Evolutionary conservation across 2,113 vertebrate species (phyloP), one percentile per base, ranked within the genome.

Genomic region (Typhlomys cinereus): DNA sequence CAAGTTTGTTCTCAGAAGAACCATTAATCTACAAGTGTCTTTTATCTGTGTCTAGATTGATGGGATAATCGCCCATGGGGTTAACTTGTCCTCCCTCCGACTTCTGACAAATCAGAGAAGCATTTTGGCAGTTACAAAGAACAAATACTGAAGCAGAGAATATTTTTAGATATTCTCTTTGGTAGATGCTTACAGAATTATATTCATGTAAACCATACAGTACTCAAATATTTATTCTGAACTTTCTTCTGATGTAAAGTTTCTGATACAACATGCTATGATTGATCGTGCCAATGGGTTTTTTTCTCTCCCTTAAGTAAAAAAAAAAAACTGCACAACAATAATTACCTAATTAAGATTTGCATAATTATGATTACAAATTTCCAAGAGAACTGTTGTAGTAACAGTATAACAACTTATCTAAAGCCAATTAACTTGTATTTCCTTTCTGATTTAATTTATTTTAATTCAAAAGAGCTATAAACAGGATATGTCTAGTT

Each of bases 331-430:
- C 85, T 70, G 79, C 66, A 92, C 74, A 97, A 90, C 92, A 95
- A 94, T 98, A 97, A 98, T 97, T 98, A 97, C 66, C 93, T 97
- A 98, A 98, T 98, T 98, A 97, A 96, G 85, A 96, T 98, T 97
- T 98, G 89, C 97, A 98, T 98, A 98, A 97, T 97, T 97, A 95
- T 94, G 92, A 98, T 98, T 97, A 97, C 95, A 95, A 97, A 97
- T 96, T 98, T 98, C 93, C 88, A 96, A 96, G 94, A 97, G 95
- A 97, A 97, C 91, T 95, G 85, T 95, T 97, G 95, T 92, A 96
- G 82, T 97, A 97, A 96, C 92, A 96, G 79, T 96, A 59, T 85
- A 95, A 95, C 82, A 96, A 86, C 96, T 96, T 97, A 95, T 96
- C 96, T 96, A 96, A 96, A 48, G 83, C 74, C 95, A 97, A 97